phyloP scores from a whole-genome alignment of 2,888 invertebrate genomes.

The Drosophila phalerata region DNA sequence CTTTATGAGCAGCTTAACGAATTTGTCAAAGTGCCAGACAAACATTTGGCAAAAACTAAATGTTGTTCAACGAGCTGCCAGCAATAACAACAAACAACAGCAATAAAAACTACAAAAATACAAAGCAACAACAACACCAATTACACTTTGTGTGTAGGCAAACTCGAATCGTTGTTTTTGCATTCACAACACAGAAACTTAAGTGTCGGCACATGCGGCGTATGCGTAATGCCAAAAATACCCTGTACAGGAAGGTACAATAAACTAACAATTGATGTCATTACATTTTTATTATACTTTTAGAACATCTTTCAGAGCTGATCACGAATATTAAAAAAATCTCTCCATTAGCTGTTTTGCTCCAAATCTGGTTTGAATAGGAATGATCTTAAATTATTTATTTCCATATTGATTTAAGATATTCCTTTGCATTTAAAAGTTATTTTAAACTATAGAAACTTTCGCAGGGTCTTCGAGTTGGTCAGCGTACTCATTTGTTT shows the following conservation, averaged over 20 bases:
- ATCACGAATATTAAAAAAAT: slow-evolving; percentile 27
- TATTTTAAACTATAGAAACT: neutral
- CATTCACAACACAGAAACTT: slow-evolving; percentile 50
- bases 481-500: slow-evolving; percentile 21
- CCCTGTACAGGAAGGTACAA: slow-evolving; percentile 35
- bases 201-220: slow-evolving; percentile 77
- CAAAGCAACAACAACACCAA: slow-evolving; percentile 22
- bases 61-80: slow-evolving; percentile 59
- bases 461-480: slow-evolving; percentile 25
- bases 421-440: neutral
- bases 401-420: neutral
- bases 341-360: neutral
- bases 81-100: slow-evolving; percentile 35
- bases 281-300: neutral
- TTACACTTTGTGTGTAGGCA: slow-evolving; percentile 59
- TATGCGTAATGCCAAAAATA: slow-evolving; percentile 62
- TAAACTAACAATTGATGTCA: neutral
- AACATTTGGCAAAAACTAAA: slow-evolving; percentile 65
- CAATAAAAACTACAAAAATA: slow-evolving; percentile 6
- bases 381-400: neutral
- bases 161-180: slow-evolving; percentile 55
- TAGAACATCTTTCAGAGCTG: slow-evolving; percentile 27
- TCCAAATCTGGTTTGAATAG: neutral
- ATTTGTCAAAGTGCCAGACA: slow-evolving; percentile 68
- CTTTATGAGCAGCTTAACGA: slow-evolving; percentile 58